Percentiles rank a stretch among this genome's conserved stretches.
Evolutionary conservation across 2,888 invertebrate species (phyloP).

Genomic region (Drosophila kuntzei): DNA sequence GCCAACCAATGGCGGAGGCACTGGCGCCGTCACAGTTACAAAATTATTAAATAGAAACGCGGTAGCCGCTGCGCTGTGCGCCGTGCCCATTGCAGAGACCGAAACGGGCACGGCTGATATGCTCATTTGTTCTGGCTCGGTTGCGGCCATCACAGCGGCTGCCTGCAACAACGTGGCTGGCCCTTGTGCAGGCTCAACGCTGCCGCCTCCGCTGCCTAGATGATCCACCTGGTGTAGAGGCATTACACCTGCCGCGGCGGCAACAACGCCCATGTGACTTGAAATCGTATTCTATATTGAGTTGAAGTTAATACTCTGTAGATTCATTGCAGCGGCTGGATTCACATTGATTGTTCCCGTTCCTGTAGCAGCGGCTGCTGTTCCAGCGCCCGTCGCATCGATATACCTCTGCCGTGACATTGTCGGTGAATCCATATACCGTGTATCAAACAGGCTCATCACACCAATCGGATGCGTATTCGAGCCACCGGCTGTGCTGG

Average conservation of each 20-base stretch:
- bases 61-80: slow-evolving; percentile 68
- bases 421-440: slow-evolving; percentile 89
- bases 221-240: slow-evolving; percentile 45
- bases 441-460: slow-evolving; percentile 90
- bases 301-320: slow-evolving; percentile 91
- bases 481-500: slow-evolving; percentile 50
- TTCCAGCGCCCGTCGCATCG: slow-evolving; percentile 80
- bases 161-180: slow-evolving; percentile 69
- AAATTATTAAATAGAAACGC: slow-evolving; percentile 80
- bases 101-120: slow-evolving; percentile 73
- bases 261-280: slow-evolving; percentile 71
- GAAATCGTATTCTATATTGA: slow-evolving; percentile 88
- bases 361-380: slow-evolving; percentile 66
- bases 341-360: slow-evolving; percentile 86
- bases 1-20: slow-evolving; percentile 57
- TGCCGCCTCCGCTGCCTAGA: slow-evolving; percentile 33
- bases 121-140: slow-evolving; percentile 69
- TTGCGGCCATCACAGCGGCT: slow-evolving; percentile 65
- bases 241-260: slow-evolving; percentile 60
- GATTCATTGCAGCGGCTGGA: slow-evolving; percentile 88
- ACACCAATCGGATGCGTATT: slow-evolving; percentile 88
- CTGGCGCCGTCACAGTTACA: slow-evolving; percentile 72
- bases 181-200: slow-evolving; percentile 36
- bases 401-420: slow-evolving; percentile 86
- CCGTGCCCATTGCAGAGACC: slow-evolving; percentile 65